phyloP scores from a whole-genome alignment of 1,140 invertebrate species.

The Bilobella aurantiaca region DNA sequence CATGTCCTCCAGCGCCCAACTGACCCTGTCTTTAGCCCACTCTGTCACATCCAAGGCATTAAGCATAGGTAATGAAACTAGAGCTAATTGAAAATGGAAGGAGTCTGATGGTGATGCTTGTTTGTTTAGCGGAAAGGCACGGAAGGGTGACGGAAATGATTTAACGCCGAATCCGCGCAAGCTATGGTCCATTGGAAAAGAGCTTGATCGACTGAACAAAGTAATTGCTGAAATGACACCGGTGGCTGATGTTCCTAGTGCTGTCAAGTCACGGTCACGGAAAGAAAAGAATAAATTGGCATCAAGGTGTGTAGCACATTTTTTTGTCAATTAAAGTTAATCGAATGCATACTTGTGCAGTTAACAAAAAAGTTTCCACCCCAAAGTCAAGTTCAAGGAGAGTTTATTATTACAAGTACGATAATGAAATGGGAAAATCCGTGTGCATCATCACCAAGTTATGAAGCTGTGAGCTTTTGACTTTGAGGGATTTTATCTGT shows the following conservation, averaged over 20 bases:
- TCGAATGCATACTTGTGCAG: no score
- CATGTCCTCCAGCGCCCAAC: constrained; percentile 78
- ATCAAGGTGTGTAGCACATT: constrained; percentile 53
- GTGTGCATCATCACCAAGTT: no score
- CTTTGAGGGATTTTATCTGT: no score
- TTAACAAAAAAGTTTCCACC: no score
- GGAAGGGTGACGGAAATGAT: constrained; percentile 95
- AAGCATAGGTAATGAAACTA: constrained; percentile 58
- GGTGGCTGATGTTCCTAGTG: constrained; percentile 81
- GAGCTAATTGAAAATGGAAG: not conserved
- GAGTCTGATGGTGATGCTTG: not conserved
- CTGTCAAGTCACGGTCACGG: constrained; percentile 74
- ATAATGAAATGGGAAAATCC: no score
- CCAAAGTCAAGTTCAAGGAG: no score
- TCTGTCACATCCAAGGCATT: constrained; percentile 76
- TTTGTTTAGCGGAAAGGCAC: constrained; percentile 70
- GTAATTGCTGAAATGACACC: constrained; percentile 93
- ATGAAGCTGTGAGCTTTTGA: no score
- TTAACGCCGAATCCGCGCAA: constrained; percentile 89
- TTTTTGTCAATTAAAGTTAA: no score
- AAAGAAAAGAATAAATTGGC: constrained; percentile 98
- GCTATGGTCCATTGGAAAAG: constrained; percentile 76
- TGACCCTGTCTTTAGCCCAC: constrained; percentile 85
- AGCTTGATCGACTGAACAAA: constrained; percentile 81
- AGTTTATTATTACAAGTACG: no score